A percentile compares a stretch with the other conserved stretches of the same genome.
phyloP scores from a whole-genome alignment of 1,140 invertebrate species.

The Nilaparvata lugens region DNA sequence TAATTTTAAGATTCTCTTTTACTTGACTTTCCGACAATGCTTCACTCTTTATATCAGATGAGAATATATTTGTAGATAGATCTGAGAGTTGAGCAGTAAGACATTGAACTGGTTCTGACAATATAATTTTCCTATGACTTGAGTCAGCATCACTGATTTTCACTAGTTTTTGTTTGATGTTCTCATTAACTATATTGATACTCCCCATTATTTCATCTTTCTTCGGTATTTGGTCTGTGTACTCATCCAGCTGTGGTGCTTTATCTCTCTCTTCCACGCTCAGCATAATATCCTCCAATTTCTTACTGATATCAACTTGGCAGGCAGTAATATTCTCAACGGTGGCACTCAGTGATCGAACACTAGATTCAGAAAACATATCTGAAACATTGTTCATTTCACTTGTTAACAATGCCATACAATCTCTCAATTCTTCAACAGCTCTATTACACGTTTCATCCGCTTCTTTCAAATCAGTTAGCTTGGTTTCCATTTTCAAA shows the following conservation, averaged over 20 bases:
- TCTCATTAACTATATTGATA: neutral
- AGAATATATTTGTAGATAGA: neutral
- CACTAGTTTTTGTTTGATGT: neutral
- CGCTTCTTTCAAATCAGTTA: neutral
- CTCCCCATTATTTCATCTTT: neutral
- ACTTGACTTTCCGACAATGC: neutral
- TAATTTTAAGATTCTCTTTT: conserved; percentile 5
- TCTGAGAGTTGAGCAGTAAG: neutral
- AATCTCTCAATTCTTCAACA: neutral
- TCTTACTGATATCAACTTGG: too few relatives aligned
- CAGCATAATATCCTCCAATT: too few relatives aligned
- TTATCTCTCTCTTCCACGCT: neutral
- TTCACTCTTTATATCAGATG: neutral
- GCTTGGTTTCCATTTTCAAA: neutral
- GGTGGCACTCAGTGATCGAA: too few relatives aligned
- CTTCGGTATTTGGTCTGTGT: neutral
- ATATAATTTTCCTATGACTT: neutral
- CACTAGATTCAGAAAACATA: too few relatives aligned
- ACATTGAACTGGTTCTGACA: neutral
- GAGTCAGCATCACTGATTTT: neutral
- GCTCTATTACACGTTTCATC: neutral
- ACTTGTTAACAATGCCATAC: neutral
- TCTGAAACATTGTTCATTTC: neutral
- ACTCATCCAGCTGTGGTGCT: neutral
- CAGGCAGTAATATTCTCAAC: too few relatives aligned